A percentile compares a stretch with the other conserved stretches of the same genome.
phyloP scores from a whole-genome alignment of 2,113 vertebrate genomes.

The Thymallus thymallus region DNA sequence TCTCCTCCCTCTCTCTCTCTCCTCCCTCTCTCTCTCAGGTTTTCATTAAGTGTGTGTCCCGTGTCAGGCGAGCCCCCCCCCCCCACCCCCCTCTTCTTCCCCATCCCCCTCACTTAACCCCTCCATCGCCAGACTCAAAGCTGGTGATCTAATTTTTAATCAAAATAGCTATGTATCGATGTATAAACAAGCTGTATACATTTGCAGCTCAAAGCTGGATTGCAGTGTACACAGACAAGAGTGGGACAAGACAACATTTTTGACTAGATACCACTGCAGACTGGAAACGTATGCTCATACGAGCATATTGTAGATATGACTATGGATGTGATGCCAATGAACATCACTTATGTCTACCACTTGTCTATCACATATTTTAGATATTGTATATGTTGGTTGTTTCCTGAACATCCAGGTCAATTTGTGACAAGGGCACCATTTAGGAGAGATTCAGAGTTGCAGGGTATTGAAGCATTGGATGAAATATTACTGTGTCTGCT shows the following conservation, averaged over 20 bases:
- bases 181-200: not conserved
- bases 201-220: too few relatives aligned
- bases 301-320: too few relatives aligned
- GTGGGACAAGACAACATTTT: not conserved
- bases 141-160: not conserved
- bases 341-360: not conserved
- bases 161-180: not conserved
- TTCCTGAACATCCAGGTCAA: not conserved
- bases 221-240: too few relatives aligned
- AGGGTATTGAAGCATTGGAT: not conserved
- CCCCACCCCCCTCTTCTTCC: slow-evolving; percentile 10
- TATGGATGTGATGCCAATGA: too few relatives aligned
- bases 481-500: not conserved
- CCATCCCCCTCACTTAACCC: slow-evolving; percentile 50
- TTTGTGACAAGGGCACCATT: not conserved
- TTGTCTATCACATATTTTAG: too few relatives aligned
- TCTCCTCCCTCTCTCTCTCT: slow-evolving; percentile 14
- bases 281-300: too few relatives aligned
- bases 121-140: slow-evolving; percentile 46
- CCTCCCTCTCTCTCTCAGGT: slow-evolving; percentile 46
- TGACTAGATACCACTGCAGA: too few relatives aligned
- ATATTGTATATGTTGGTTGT: too few relatives aligned
- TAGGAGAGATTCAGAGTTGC: not conserved
- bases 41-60: slow-evolving; percentile 55
- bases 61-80: slow-evolving; percentile 50